phyloP scores from a whole-genome alignment of 2,113 vertebrate species.

The Neolamprologus toae region DNA sequence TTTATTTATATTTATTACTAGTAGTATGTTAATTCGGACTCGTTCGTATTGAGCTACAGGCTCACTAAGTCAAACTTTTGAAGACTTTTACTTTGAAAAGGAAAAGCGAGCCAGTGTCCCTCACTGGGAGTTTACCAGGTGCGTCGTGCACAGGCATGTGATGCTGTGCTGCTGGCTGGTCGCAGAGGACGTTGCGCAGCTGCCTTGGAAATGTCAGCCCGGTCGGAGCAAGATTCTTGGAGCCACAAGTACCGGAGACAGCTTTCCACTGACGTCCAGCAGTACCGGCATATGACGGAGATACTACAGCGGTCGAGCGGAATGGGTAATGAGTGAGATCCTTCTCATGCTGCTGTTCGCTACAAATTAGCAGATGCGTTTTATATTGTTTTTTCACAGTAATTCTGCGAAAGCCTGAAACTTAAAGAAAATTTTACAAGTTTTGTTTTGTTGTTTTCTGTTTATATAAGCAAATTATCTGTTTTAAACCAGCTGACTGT shows the following conservation, averaged over 20 bases:
- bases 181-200: background rate
- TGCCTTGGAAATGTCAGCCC: background rate
- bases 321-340: background rate
- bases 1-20: background rate
- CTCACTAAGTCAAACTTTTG: background rate
- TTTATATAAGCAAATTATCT: fast-evolving
- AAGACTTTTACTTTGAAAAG: background rate
- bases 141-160: background rate
- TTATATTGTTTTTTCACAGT: background rate
- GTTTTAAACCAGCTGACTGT: background rate
- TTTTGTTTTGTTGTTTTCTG: fast-evolving
- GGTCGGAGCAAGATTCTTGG: background rate
- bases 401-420: fast-evolving
- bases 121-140: background rate
- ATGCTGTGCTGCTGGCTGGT: background rate
- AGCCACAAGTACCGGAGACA: background rate
- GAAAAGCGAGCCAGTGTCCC: background rate
- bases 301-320: background rate
- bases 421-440: fast-evolving
- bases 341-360: background rate
- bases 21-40: background rate
- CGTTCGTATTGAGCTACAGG: no score
- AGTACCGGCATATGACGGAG: background rate
- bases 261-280: background rate
- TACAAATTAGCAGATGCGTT: background rate